Evolutionary conservation across 1,140 invertebrate genomes (phyloP).

Genomic region (Drosophila ogumai): DNA sequence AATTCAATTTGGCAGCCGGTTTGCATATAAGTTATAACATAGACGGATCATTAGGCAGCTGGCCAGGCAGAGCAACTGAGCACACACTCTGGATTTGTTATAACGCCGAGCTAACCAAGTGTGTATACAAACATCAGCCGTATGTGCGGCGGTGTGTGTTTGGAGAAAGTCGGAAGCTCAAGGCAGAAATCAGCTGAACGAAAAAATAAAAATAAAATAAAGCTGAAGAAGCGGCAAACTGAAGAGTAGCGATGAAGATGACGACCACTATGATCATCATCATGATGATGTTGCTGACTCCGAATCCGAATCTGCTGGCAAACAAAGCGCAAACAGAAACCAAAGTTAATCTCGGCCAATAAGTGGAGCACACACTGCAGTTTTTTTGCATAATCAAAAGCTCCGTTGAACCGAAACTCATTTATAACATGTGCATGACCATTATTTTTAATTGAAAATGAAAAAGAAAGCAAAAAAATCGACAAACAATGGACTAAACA

Average conservation of each 20-base stretch:
- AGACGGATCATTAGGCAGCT: slow-evolving; percentile 77
- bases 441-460: slow-evolving; percentile 70
- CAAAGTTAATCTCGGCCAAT: slow-evolving; percentile 45
- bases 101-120: slow-evolving; percentile 57
- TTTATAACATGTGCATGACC: slow-evolving; percentile 55
- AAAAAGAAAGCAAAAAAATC: slow-evolving; percentile 44
- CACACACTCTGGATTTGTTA: slow-evolving; percentile 75
- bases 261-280: slow-evolving; percentile 37
- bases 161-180: slow-evolving; percentile 80
- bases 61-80: slow-evolving; percentile 54
- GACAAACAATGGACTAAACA: slow-evolving; percentile 34
- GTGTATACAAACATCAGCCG: slow-evolving; percentile 1
- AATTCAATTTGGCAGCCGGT: slow-evolving; percentile 76
- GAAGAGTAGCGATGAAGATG: slow-evolving; percentile 40
- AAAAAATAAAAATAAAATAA: slow-evolving; percentile 9
- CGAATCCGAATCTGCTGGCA: slow-evolving; percentile 28
- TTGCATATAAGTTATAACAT: slow-evolving; percentile 70
- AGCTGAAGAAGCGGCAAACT: slow-evolving; percentile 69
- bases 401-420: slow-evolving; percentile 64
- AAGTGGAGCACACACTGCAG: slow-evolving; percentile 62
- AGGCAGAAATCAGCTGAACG: slow-evolving; percentile 53
- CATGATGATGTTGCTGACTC: slow-evolving; percentile 32
- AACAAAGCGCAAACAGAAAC: slow-evolving; percentile 48
- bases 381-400: slow-evolving; percentile 68
- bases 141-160: slow-evolving; percentile 41